Evolutionary conservation across 2,113 vertebrate genomes (phyloP).

Genomic region (Holacanthus passer): DNA sequence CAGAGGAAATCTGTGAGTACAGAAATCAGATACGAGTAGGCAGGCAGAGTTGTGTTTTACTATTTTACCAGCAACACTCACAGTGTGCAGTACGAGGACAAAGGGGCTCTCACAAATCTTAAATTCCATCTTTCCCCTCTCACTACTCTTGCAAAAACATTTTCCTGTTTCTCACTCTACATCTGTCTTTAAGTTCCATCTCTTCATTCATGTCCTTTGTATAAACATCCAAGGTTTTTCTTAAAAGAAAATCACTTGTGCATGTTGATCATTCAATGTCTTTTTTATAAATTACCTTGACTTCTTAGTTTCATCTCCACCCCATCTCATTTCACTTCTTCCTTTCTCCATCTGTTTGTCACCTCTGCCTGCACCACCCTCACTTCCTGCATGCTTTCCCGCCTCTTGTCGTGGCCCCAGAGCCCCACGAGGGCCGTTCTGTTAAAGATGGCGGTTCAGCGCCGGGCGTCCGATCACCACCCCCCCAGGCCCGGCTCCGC

Average conservation of each 20-base stretch:
- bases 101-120: background rate
- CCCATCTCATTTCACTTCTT: constrained; percentile 34
- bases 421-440: constrained; percentile 86
- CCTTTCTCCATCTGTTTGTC: constrained; percentile 50
- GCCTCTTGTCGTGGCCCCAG: constrained; percentile 79
- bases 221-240: background rate
- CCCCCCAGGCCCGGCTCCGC: constrained; percentile 86
- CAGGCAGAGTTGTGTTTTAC: background rate
- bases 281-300: background rate
- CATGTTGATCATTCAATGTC: background rate
- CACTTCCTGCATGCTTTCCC: constrained; percentile 65
- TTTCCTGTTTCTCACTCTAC: background rate
- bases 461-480: constrained; percentile 81
- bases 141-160: background rate
- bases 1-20: constrained; percentile 76
- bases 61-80: background rate
- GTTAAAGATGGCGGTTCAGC: constrained; percentile 91
- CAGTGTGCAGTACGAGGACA: background rate
- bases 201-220: background rate
- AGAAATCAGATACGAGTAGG: background rate
- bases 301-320: constrained; percentile 4
- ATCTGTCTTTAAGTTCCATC: background rate
- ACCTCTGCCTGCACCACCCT: constrained; percentile 62
- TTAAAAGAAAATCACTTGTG: background rate
- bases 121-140: background rate